Base-by-base conservation (phyloP, 2,888 invertebrate species). In the Polydrusus pterygomalis region DNA sequence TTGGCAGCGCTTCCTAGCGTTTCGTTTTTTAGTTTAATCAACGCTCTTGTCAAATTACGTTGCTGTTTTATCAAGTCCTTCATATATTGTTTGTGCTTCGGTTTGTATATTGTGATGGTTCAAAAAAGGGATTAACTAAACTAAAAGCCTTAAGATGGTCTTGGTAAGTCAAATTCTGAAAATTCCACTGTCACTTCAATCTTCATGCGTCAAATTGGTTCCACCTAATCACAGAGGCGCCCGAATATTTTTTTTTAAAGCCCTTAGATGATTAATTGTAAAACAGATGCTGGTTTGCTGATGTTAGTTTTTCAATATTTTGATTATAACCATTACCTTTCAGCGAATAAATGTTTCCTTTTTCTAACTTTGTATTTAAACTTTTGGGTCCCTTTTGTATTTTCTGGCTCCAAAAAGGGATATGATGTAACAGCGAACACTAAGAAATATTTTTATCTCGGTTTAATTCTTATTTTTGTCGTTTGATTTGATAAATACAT, bases 1-100 rank as follows among this genome's bases (percentile, higher is more conserved):
- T 51, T 38, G 18, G 43, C 75, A 77, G 75, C 77, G 77, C 77
- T 77, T 77, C 77, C 77, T 77, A 77, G 77, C 75, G 75, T 70
- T 58, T 13, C 49, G 68, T 64, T 75, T 74, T 72, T 68, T 40
- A 75, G 75, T 71, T 62, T 75, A 75, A 77, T 77, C 75, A 72
- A 7, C 75, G 64, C 63, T 68, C 64, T 70, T 74, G 77, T 67
- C 65, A 74, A 62, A 67, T 71, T 17, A 49, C 54, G 54, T 56
- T 73, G 40, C 30, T 45, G 9, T 25, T 47, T 64, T 76, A 62
- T 69, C 62, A 51, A 45, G 63, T 68, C 49, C 40, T 69, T 10
- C 67, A 60, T 45, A 15, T 71, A n/a, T 62, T 43, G 60, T 69
- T 40, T 5, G 64, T 47, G 63, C 20, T 51, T 51, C 20, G 43